Evolutionary conservation across 1,140 invertebrate genomes (phyloP).

Genomic region (Pogonognathellus flavescens): DNA sequence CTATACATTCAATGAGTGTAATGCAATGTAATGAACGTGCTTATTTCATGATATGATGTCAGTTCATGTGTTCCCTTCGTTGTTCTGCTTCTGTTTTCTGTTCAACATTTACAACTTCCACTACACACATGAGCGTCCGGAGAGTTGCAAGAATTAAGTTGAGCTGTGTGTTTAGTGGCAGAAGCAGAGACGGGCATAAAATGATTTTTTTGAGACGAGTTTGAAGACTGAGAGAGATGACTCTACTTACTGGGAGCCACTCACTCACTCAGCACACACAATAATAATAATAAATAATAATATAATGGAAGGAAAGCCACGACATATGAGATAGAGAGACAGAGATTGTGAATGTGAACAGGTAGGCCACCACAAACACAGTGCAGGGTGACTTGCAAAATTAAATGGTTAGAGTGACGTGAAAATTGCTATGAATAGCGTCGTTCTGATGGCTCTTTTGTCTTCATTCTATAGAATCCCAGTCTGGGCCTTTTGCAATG

Average conservation of each 20-base stretch:
- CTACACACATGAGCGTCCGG: no score
- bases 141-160: no score
- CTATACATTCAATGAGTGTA: background rate
- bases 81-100: no score
- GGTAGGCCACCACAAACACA: background rate
- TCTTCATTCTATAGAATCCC: background rate
- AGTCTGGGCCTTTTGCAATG: background rate
- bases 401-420: constrained; percentile 20
- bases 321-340: background rate
- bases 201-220: background rate
- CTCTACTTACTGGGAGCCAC: background rate
- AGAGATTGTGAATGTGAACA: background rate
- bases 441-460: constrained; percentile 18
- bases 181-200: background rate
- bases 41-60: background rate
- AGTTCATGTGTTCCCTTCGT: background rate
- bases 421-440: constrained; percentile 30
- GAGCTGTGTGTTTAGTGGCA: background rate
- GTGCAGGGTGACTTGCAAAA: constrained; percentile 8
- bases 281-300: background rate
- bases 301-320: background rate
- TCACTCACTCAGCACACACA: background rate
- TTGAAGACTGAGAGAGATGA: background rate
- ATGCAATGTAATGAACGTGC: constrained; percentile 10
- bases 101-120: no score